Evolutionary conservation across 2,888 invertebrate genomes (phyloP).

Genomic region (Conistra vaccinii): DNA sequence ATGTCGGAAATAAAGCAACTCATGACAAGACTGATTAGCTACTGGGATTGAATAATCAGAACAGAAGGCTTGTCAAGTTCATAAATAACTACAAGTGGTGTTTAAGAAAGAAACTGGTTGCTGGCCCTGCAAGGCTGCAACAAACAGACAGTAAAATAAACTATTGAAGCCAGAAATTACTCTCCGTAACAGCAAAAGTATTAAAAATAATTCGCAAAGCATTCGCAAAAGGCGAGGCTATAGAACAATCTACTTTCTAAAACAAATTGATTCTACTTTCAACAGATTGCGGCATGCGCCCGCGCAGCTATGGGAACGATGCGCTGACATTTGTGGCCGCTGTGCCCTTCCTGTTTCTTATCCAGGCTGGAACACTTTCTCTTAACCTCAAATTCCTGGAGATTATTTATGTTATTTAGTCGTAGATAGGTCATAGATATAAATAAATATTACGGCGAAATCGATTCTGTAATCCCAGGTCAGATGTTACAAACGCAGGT

Average conservation of each 20-base stretch:
- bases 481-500: not conserved
- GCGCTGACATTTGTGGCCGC: slow-evolving; percentile 78
- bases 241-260: slow-evolving; percentile 86
- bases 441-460: slow-evolving; percentile 13
- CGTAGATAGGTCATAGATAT: slow-evolving; percentile 8
- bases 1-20: slow-evolving; percentile 12
- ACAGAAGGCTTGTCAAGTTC: slow-evolving; percentile 8
- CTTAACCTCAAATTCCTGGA: slow-evolving; percentile 52
- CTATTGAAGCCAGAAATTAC: slow-evolving; percentile 6
- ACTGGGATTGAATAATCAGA: slow-evolving; percentile 6
- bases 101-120: not conserved
- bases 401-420: slow-evolving; percentile 38
- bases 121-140: not conserved
- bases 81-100: not conserved
- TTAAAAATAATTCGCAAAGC: slow-evolving; percentile 70
- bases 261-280: slow-evolving; percentile 89
- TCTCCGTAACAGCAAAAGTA: slow-evolving; percentile 38
- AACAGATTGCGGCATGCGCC: slow-evolving; percentile 81
- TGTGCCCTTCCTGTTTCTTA: slow-evolving; percentile 73
- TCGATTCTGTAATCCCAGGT: not conserved
- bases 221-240: slow-evolving; percentile 76
- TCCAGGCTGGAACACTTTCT: slow-evolving; percentile 65
- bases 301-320: slow-evolving; percentile 70
- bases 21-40: not conserved
- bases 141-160: slow-evolving; percentile 4